Base-by-base conservation (phyloP, 2,113 vertebrate genomes). In the Ctenodactylus gundi region DNA sequence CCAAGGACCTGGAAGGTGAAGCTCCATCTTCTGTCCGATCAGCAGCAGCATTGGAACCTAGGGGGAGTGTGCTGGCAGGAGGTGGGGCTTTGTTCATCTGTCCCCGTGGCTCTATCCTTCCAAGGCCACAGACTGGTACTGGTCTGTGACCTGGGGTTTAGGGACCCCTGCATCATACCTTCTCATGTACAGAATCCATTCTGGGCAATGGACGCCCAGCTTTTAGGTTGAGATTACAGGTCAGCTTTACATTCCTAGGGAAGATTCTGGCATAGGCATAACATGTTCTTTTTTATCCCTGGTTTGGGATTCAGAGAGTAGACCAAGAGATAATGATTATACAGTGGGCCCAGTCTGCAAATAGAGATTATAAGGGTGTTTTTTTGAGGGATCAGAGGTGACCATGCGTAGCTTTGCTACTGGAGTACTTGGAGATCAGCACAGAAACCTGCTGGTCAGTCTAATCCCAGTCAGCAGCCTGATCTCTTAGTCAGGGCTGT, bases 281-380 rank as follows among this genome's bases (percentile, higher is more conserved):
- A n/a, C 0, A 1, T 1, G 31, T 4, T 12, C 21, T 39, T 51
- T 23, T 14, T 21, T 39, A 29, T 14, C 67, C 11, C 1, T 7
- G 21, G 25, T 11, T 75, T 18, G 36, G 70, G 46, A 15, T 78
- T 83, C 53, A 41, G 5, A 73, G 31, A 88, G n/a, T 1, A 65
- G 55, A 27, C 46, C 60, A 77, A 58, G 55, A 62, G 51, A 53
- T 10, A 13, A 6, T 25, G 51, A n/a, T 34, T 34, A 0, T 39
- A 62, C 73, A 4, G 1, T 57, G 68, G 27, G 7, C 34, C 39
- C 14, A 0, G 0, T 17, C n/a, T 2, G 20, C 31, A 34, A 7
- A 11, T 29, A 44, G 60, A 82, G 25, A 39, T n/a, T 11, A 23
- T 25, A 23, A 9, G 11, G 60, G 84, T 75, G 29, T 70, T 76